Base-by-base conservation (phyloP, 37 sponge, comb jelly and placozoan genomes). In the Chondrosia reniformis region DNA sequence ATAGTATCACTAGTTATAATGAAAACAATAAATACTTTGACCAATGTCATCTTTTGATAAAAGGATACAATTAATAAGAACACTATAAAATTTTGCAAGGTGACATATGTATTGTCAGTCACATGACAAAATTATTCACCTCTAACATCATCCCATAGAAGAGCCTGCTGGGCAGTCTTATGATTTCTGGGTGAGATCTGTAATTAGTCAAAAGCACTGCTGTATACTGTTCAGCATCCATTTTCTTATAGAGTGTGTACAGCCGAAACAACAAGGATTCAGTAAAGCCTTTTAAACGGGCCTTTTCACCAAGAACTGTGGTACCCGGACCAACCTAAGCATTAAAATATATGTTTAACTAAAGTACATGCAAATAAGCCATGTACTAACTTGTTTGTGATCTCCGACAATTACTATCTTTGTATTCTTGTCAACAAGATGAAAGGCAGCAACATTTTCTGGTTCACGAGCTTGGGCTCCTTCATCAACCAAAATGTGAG, bases 391-490 rank as follows among this genome's bases (percentile, higher is more conserved):
- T 81, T 91, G 91, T 12, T 61, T 34, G 52, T 91, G 87, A 54
- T 91, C 91, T 55, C 91, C 91, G 77, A 84, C 91, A 76, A 91
- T 83, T 46, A 91, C 75, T 61, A 91, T 91, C 36, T 67, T 83
- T 72, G 91, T 86, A 5, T 84, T 10, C 7, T 32, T 10, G 12
- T 43, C 64, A 44, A 84, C 87, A n/a, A 84, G 65, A 12, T 64
- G 63, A 61, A 91, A 80, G 39, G 91, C 87, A 27, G 54, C 80
- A 57, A 90, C 49, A 33, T 77, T 67, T 41, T 91, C 91, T 36
- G 91, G 87, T 77, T 91, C 91, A 62, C 88, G 83, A 33, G 87
- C 79, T 36, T 91, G 91, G 3, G 91, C 91, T 67, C 84, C 91
- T 46, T 91, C 91, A 84, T 91, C 91, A 36, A 91, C 72, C 1